Percentiles rank a stretch among this genome's conserved stretches.
Conservation (phyloP, 2,888 invertebrate genomes). For the Druceiella hillmani region DNA sequence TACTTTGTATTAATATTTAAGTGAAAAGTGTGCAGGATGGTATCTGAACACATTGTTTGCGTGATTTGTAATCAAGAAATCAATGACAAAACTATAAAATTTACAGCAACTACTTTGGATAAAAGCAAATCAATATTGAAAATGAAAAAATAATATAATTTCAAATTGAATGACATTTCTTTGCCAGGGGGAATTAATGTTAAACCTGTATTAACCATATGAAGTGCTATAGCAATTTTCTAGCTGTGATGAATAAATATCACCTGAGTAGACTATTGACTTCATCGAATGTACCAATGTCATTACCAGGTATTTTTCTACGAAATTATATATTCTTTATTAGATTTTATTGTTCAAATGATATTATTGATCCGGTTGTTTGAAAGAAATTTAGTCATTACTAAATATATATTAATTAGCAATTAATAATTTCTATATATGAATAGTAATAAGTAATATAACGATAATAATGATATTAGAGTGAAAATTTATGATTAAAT, state of each 20-base stretch:
- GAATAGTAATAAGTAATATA: too few relatives aligned
- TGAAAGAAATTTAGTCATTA: constrained; percentile 7
- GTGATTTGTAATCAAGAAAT: constrained; percentile 19
- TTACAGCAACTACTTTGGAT: constrained; percentile 16
- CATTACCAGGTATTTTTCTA: constrained; percentile 13
- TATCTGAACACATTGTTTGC: constrained; percentile 17
- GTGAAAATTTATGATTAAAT: constrained; percentile 2
- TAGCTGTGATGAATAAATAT: constrained; percentile 16
- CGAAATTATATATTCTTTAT: constrained; percentile 10
- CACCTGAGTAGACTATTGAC: constrained; percentile 13
- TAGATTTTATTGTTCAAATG: too few relatives aligned
- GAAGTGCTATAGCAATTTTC: constrained; percentile 17
- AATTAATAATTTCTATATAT: too few relatives aligned
- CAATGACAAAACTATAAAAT: constrained; percentile 17
- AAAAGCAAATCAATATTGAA: constrained; percentile 18
- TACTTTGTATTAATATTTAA: constrained; percentile 12
- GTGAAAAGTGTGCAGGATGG: constrained; percentile 20
- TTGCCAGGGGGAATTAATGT: constrained; percentile 18
- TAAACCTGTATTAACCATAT: constrained; percentile 17
- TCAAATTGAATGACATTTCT: constrained; percentile 17
- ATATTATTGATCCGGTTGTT: constrained; percentile 7
- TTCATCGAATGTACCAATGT: constrained; percentile 10
- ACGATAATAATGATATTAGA: too few relatives aligned
- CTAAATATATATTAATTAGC: too few relatives aligned
- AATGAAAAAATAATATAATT: constrained; percentile 15